A percentile compares a stretch with the other conserved stretches of the same genome.
These are phyloP conservation scores for Agrilus biguttatus DNA, from an alignment of 2,888 invertebrate species.

Conservation along the genomic window DNA sequence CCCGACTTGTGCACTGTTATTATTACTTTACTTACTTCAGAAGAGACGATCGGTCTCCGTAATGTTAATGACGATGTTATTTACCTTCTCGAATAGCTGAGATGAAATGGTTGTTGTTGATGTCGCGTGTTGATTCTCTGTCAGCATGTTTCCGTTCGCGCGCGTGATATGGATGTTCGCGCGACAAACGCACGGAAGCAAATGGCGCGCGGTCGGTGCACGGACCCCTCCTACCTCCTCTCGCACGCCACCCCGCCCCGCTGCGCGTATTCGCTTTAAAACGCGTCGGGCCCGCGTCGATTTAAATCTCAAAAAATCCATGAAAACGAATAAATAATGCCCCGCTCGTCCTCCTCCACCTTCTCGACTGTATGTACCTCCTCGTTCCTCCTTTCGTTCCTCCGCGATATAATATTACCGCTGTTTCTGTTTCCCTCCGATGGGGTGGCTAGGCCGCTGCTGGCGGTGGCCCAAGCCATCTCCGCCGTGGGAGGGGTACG, in stretches of 20 bases:
- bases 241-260: slow-evolving; percentile 19
- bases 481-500: too few relatives aligned
- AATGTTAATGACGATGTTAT: too few relatives aligned
- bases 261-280: slow-evolving; percentile 26
- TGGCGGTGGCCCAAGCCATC: too few relatives aligned
- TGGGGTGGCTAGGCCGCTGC: slow-evolving; percentile 3
- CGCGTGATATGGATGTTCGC: slow-evolving; percentile 15
- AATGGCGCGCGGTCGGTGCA: slow-evolving; percentile 23
- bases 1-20: not conserved
- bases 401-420: slow-evolving; percentile 17
- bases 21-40: not conserved
- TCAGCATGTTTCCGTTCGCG: slow-evolving; percentile 23
- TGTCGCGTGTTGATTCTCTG: slow-evolving; percentile 18
- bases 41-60: not conserved
- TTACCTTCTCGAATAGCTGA: not conserved
- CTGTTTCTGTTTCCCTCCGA: slow-evolving; percentile 12
- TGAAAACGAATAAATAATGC: slow-evolving; percentile 36
- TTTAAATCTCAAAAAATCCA: slow-evolving; percentile 35
- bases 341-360: slow-evolving; percentile 14
- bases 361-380: slow-evolving; percentile 9
- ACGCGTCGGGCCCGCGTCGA: slow-evolving; percentile 32
- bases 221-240: slow-evolving; percentile 21
- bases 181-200: slow-evolving; percentile 21
- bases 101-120: slow-evolving; percentile 4
- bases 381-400: slow-evolving; percentile 2